Percentiles rank a stretch among this genome's conserved stretches.
Conservation (phyloP, 2,113 vertebrate species). For the Erpornis zantholeuca region DNA sequence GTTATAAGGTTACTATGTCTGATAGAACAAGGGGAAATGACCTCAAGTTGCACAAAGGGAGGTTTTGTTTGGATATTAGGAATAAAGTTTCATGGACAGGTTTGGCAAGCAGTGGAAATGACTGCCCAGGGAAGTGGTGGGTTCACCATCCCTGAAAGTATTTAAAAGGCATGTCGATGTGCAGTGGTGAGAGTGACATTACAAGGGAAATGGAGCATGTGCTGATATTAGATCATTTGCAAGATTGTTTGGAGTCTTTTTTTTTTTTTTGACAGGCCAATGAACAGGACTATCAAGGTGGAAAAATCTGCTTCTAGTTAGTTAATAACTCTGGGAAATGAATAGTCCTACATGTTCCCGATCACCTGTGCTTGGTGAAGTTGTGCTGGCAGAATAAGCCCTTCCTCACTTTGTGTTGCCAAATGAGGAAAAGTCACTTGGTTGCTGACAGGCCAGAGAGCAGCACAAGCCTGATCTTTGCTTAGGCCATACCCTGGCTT, state of each 20-base stretch:
- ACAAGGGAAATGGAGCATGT: background rate
- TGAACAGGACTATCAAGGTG: background rate
- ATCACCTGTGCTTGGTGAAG: background rate
- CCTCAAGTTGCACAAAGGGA: background rate
- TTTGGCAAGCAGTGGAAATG: background rate
- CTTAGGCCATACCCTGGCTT: rapidly evolving
- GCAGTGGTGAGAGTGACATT: background rate
- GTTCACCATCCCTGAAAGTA: background rate
- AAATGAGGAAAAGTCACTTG: background rate
- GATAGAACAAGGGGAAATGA: background rate
- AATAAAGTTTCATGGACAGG: background rate
- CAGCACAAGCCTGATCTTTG: background rate
- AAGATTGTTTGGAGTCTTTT: background rate
- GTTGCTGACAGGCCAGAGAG: background rate
- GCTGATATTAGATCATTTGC: background rate
- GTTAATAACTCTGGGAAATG: background rate
- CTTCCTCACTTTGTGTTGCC: background rate
- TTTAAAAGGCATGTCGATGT: background rate
- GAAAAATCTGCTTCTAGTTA: background rate
- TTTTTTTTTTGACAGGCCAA: background rate
- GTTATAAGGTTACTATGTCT: background rate
- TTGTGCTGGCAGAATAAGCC: background rate
- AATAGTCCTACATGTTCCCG: background rate
- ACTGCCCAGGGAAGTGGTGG: background rate
- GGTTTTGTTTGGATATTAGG: background rate